These are phyloP conservation scores for silkworm (Bombyx mori) DNA, from an alignment of 1,140 invertebrate species.

Conservation along the genomic window DNA sequence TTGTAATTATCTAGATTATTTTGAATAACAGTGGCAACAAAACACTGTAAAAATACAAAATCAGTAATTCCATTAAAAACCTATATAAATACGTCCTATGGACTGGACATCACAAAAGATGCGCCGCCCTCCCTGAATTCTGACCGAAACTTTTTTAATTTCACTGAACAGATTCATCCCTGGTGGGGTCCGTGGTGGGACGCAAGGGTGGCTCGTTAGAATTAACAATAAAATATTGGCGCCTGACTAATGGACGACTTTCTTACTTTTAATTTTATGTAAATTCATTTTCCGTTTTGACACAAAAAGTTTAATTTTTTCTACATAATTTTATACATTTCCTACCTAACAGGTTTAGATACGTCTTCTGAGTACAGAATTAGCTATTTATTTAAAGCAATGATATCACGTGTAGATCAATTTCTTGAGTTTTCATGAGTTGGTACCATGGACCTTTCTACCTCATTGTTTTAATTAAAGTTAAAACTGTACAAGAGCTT, in stretches of 20 bases:
- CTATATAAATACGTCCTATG: constrained; percentile 7
- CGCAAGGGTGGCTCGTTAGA: constrained; percentile 28
- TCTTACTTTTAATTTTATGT: constrained; percentile 2
- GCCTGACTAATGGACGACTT: constrained; percentile 34
- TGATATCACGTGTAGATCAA: neutral
- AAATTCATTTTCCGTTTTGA: neutral
- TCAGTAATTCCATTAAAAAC: too few relatives aligned
- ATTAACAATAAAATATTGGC: constrained; percentile 48
- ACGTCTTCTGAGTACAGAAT: neutral
- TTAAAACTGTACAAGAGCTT: neutral
- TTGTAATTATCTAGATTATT: too few relatives aligned
- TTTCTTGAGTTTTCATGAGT: neutral
- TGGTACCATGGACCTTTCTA: neutral
- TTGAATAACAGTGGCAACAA: too few relatives aligned
- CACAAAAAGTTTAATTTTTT: neutral
- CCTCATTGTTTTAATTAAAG: neutral
- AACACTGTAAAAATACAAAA: too few relatives aligned
- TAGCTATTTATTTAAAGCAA: neutral
- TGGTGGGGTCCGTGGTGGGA: constrained; percentile 11
- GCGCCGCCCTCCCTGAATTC: constrained; percentile 16
- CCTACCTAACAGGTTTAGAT: neutral
- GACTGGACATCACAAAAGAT: constrained; percentile 27
- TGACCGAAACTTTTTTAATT: constrained; percentile 54
- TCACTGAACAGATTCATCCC: constrained; percentile 35
- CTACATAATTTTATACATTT: neutral